Base-by-base conservation (phyloP, 2,888 invertebrate species). In the Allygus modestus region DNA sequence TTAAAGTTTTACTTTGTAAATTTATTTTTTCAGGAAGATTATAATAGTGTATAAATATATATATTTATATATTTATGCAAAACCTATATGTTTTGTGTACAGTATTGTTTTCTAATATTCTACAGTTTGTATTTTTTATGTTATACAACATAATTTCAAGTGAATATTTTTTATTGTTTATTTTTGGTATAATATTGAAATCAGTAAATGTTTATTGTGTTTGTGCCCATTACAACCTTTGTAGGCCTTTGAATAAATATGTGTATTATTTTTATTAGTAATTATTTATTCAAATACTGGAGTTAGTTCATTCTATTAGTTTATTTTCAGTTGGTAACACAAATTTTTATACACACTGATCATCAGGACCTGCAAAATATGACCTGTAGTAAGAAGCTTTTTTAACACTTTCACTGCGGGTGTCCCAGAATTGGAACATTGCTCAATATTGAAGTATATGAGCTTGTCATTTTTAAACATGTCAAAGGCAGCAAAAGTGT, bases 241-340 rank as follows among this genome's bases (percentile, higher is more conserved):
- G 65, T 65, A 65, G 65, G 65, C 65, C 65, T 65, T 65, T 65
- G 65, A 65, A 65, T 65, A 65, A 65, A 65, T 58, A 23, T 65
- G 65, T 65, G 65, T 65, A 65, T 28, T 65, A 65, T 65, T 65
- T 65, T 65, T 65, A 65, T 28, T 11, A 12, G 26, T 15, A 0
- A 28, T 65, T 31, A 23, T 58, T 28, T 65, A 28, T 65, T 65
- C 17, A 54, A 54, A 54, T 54, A 46, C 11, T 54, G 37, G 7
- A 37, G 37, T 37, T 37, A 7, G 37, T 37, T n/a, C n/a, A n/a
- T n/a, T n/a, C 4, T 37, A 37, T 37, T 37, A 7, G 11, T 37
- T 37, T 37, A 37, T 4, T 37, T 37, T 37, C 37, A 37, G 37
- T 37, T 37, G 4, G 11, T 37, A 37, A 37, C n/a, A n/a, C n/a